Evolutionary conservation across 2,113 vertebrate genomes (phyloP).

Genomic region (western clawed frog (Xenopus tropicalis)): UCB_Xtro_10.0 CM004445.2:97258501-97259000

Average conservation of each 20-base stretch:
- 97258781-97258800: slow-evolving; percentile 33
- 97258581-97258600: slow-evolving; percentile 39
- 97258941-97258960: no score
- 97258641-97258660: slow-evolving; percentile 43
- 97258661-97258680: slow-evolving; percentile 45
- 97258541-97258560: slow-evolving; percentile 1
- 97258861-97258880: no score
- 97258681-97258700: slow-evolving; percentile 36
- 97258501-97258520: no score
- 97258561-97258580: slow-evolving; percentile 33
- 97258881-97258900: no score
- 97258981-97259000: no score
- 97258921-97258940: no score
- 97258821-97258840: no score
- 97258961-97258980: no score
- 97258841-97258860: no score
- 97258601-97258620: slow-evolving; percentile 40
- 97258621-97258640: slow-evolving; percentile 45
- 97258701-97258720: slow-evolving; percentile 34
- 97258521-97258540: slow-evolving; percentile 18
- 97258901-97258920: no score
- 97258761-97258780: slow-evolving; percentile 7
- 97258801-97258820: slow-evolving; percentile 12
- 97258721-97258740: slow-evolving; percentile 27
- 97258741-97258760: slow-evolving; percentile 26